Evolutionary conservation across 64 coral and sea anemone genomes (phyloP).

Genomic region (Cladopsammia gracilis): DNA sequence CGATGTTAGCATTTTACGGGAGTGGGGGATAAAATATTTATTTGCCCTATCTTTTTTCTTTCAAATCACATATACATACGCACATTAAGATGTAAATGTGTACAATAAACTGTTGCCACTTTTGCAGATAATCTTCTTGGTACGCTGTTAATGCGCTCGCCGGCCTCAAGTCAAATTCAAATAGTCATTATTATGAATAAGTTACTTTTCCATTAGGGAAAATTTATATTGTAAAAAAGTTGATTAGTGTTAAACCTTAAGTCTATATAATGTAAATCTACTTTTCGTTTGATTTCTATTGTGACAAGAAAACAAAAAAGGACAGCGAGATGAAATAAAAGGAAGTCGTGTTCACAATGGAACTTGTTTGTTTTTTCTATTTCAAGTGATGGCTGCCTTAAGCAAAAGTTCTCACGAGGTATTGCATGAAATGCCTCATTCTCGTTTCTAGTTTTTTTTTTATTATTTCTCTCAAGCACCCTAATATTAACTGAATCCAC

Average conservation of each 20-base stretch:
- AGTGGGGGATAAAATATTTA: background rate
- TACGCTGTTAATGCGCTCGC: background rate
- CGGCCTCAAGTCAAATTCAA: background rate
- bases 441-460: background rate
- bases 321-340: constrained; percentile 33
- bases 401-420: constrained; percentile 21
- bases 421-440: background rate
- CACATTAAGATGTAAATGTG: background rate
- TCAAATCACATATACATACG: constrained; percentile 1
- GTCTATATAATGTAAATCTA: constrained; percentile 38
- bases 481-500: background rate
- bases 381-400: constrained; percentile 16
- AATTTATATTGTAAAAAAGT: background rate
- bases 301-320: constrained; percentile 43
- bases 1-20: background rate
- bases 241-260: constrained; percentile 3
- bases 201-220: background rate
- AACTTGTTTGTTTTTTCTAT: constrained; percentile 48
- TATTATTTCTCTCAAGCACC: background rate
- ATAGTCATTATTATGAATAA: background rate
- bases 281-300: constrained; percentile 41
- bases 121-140: background rate
- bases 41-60: background rate
- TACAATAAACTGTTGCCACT: background rate
- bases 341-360: background rate